A percentile compares a stretch with the other conserved stretches of the same genome.
phyloP scores from a whole-genome alignment of 2,888 invertebrate species.

The Cheilosia variabilis region DNA sequence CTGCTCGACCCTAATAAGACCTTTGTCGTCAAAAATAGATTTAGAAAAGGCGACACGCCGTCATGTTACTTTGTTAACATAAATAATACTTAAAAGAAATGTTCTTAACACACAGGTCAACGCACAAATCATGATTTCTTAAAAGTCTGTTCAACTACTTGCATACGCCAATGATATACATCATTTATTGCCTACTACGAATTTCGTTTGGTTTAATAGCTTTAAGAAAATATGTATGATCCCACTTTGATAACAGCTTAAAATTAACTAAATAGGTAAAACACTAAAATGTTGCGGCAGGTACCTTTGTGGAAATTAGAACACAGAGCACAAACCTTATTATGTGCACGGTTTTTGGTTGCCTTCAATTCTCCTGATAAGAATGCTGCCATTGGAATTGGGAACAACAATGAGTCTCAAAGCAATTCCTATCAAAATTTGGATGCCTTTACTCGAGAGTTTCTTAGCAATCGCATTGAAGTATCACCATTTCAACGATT shows the following conservation, averaged over 20 bases:
- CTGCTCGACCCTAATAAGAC: too few relatives aligned
- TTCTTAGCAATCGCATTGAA: conserved; percentile 87
- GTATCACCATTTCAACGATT: conserved; percentile 90
- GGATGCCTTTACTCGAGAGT: conserved; percentile 86
- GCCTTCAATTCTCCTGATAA: conserved; percentile 13
- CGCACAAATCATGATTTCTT: too few relatives aligned
- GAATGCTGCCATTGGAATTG: not conserved
- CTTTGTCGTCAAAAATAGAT: too few relatives aligned
- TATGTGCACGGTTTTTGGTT: conserved; percentile 23
- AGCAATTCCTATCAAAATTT: conserved; percentile 65
- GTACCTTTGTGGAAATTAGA: not conserved
- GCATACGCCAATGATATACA: too few relatives aligned
- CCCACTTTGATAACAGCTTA: not conserved
- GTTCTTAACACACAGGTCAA: too few relatives aligned
- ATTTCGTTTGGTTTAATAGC: too few relatives aligned
- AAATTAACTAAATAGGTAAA: not conserved
- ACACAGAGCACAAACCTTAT: not conserved
- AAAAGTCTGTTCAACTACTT: too few relatives aligned
- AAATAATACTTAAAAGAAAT: too few relatives aligned
- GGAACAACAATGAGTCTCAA: not conserved
- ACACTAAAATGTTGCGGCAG: conserved; percentile 31
- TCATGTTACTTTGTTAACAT: too few relatives aligned
- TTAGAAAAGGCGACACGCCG: too few relatives aligned
- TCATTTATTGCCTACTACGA: too few relatives aligned
- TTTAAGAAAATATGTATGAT: too few relatives aligned